A percentile compares a stretch with the other conserved stretches of the same genome.
phyloP scores from a whole-genome alignment of 2,888 invertebrate genomes.

The Pseudanteris insignis region DNA sequence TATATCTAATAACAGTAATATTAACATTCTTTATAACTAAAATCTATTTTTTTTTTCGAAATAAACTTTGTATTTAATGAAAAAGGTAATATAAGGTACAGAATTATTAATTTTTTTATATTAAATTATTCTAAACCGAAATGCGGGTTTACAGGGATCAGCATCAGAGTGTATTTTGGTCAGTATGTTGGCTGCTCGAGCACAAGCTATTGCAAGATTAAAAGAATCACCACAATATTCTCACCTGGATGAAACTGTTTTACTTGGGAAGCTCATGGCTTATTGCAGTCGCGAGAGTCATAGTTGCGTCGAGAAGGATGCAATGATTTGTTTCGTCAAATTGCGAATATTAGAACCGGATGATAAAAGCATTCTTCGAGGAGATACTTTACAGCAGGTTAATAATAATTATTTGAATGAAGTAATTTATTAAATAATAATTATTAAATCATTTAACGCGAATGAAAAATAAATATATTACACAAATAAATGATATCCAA shows the following conservation, averaged over 20 bases:
- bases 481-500: too few species aligned
- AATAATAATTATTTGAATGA: too few species aligned
- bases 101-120: too few species aligned
- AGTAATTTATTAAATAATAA: too few species aligned
- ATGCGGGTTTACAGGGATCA: slow-evolving; percentile 86
- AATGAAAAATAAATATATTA: too few species aligned
- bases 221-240: slow-evolving; percentile 80
- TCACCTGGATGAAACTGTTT: slow-evolving; percentile 87
- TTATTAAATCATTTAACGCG: too few species aligned
- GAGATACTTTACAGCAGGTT: slow-evolving; percentile 81
- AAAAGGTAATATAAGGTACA: too few species aligned
- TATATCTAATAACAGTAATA: too few species aligned
- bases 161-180: slow-evolving; percentile 96
- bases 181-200: slow-evolving; percentile 90
- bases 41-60: not conserved
- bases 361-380: slow-evolving; percentile 81
- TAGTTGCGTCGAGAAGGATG: slow-evolving; percentile 92
- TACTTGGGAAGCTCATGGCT: slow-evolving; percentile 92
- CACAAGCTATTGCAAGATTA: slow-evolving; percentile 84
- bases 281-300: slow-evolving; percentile 92
- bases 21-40: too few species aligned
- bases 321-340: slow-evolving; percentile 93
- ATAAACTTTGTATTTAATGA: too few species aligned
- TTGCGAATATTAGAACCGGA: slow-evolving; percentile 89
- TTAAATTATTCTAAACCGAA: too few species aligned